These are phyloP conservation scores for Dryobotodes eremita DNA, from an alignment of 2,888 invertebrate species.

Conservation along the genomic window DNA sequence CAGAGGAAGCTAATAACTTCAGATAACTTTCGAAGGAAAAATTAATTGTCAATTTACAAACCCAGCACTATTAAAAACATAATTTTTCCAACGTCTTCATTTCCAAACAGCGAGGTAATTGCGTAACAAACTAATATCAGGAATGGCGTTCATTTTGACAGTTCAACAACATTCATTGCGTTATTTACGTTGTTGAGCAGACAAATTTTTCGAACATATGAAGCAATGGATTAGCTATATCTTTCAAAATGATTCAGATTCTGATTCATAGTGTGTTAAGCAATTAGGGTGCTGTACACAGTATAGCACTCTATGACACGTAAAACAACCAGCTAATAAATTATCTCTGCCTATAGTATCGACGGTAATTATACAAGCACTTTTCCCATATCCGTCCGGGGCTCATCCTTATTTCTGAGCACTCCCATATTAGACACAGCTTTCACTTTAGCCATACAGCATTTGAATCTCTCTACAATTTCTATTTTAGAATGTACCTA, in stretches of 20 bases:
- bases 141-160: too few relatives aligned
- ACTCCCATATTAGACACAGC: constrained; percentile 70
- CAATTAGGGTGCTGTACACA: constrained; percentile 9
- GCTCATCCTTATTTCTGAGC: constrained; percentile 73
- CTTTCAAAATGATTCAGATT: too few relatives aligned
- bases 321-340: constrained; percentile 34
- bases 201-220: too few relatives aligned
- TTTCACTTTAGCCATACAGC: constrained; percentile 72
- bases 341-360: constrained; percentile 24
- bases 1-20: not conserved
- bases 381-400: constrained; percentile 68
- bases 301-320: constrained; percentile 10
- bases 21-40: not conserved
- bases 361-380: constrained; percentile 62
- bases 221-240: too few relatives aligned
- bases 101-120: constrained; percentile 14
- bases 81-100: not conserved
- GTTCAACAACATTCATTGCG: too few relatives aligned
- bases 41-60: not conserved
- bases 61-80: not conserved
- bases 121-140: too few relatives aligned
- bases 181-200: too few relatives aligned
- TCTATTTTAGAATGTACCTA: constrained; percentile 70
- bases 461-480: constrained; percentile 72
- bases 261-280: too few relatives aligned